A percentile compares a stretch with the other conserved stretches of the same genome.
These are phyloP conservation scores for Phymatocera aterrima DNA, from an alignment of 2,888 invertebrate genomes.

Conservation along the genomic window DNA sequence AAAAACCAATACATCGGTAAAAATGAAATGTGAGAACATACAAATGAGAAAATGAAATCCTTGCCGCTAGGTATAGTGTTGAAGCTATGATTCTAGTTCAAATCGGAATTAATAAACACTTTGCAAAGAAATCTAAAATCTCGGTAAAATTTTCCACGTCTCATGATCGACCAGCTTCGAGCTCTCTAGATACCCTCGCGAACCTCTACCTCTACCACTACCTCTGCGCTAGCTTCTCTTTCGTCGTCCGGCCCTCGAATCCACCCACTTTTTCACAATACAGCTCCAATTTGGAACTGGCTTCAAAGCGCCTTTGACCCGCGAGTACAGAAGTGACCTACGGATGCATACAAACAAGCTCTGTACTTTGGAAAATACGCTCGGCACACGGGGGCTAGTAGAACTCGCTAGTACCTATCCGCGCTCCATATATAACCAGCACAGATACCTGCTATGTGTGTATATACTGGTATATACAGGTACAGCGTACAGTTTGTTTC, in stretches of 20 bases:
- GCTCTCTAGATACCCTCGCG: background rate
- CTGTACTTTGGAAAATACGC: constrained; percentile 31
- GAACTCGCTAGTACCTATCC: constrained; percentile 9
- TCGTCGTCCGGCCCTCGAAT: background rate
- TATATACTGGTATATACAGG: too few species aligned
- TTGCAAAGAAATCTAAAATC: background rate
- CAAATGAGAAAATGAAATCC: background rate
- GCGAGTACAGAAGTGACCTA: constrained; percentile 11
- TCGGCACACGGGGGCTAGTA: constrained; percentile 3
- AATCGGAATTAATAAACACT: background rate
- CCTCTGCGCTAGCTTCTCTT: background rate
- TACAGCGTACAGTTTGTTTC: background rate
- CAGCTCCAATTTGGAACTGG: constrained; percentile 36
- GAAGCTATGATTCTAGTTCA: too few species aligned
- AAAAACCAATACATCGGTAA: background rate
- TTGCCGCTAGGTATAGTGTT: background rate
- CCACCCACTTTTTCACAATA: constrained; percentile 34
- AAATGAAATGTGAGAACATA: background rate
- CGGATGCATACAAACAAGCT: constrained; percentile 44
- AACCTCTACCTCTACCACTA: background rate
- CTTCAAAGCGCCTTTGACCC: constrained; percentile 40
- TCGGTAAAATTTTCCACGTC: constrained; percentile 7
- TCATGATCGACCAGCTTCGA: constrained; percentile 16
- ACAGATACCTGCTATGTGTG: background rate
- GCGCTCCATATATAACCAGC: background rate